These are phyloP conservation scores for Cecropterus lyciades DNA, from an alignment of 1,140 invertebrate genomes.

Conservation along the genomic window DNA sequence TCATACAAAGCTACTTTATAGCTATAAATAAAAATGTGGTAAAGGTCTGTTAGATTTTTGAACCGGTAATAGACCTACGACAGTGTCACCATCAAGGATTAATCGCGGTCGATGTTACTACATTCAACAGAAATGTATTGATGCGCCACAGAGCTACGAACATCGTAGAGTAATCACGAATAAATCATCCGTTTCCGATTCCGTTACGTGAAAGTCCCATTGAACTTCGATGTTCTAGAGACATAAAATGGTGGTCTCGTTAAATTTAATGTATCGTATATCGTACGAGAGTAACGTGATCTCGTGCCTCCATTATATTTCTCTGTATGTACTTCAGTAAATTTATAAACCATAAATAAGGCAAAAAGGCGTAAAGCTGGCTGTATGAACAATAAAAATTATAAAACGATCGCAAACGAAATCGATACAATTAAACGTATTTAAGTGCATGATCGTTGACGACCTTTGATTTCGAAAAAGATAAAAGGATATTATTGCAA, in stretches of 20 bases:
- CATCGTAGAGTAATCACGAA: no score
- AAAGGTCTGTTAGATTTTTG: no score
- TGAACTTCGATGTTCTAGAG: conserved; percentile 17
- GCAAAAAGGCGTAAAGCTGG: background rate
- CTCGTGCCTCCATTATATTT: conserved; percentile 6
- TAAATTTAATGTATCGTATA: conserved; percentile 21
- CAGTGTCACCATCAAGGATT: no score
- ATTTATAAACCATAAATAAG: conserved; percentile 19
- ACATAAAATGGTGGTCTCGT: conserved; percentile 10
- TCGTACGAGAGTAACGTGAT: conserved; percentile 16
- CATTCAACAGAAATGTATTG: no score
- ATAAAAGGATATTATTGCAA: conserved; percentile 33
- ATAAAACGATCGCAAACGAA: conserved; percentile 7
- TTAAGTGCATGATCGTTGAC: conserved; percentile 2
- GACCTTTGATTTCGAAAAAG: conserved; percentile 26
- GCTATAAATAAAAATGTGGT: no score
- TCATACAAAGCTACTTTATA: no score
- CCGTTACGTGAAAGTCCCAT: conserved; percentile 10
- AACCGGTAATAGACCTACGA: no score
- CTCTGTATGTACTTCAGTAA: conserved; percentile 24
- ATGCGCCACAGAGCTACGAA: no score
- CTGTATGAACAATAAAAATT: conserved; percentile 8
- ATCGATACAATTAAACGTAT: conserved; percentile 20
- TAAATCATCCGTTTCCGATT: background rate
- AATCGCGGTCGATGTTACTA: no score